Percentiles rank a stretch among this genome's conserved stretches.
Conservation (phyloP, 2,888 invertebrate species). For the Unio pictorum region DNA sequence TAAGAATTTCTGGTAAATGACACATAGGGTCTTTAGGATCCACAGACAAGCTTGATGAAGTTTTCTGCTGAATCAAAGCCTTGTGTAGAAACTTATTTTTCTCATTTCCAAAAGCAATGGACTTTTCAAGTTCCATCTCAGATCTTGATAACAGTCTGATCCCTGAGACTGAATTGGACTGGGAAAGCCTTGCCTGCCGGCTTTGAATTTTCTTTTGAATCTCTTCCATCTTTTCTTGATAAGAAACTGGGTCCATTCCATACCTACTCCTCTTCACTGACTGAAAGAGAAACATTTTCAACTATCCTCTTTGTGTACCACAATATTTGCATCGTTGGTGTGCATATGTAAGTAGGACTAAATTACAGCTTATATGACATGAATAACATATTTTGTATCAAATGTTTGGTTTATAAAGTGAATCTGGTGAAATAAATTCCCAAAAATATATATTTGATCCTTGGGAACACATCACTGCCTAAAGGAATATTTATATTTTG, state of each 20-base stretch:
- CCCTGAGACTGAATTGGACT: constrained; percentile 51
- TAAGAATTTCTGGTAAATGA: constrained; percentile 53
- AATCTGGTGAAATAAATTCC: too few relatives aligned
- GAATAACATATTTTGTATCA: too few relatives aligned
- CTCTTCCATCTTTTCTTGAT: constrained; percentile 37
- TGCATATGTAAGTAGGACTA: too few relatives aligned
- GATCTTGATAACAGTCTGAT: constrained; percentile 38
- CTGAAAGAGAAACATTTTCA: constrained; percentile 9
- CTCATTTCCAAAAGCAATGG: constrained; percentile 21
- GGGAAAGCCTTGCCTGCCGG: constrained; percentile 37
- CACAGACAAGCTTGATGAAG: constrained; percentile 8
- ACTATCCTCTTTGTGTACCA: too few relatives aligned
- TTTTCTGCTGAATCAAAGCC: constrained; percentile 37
- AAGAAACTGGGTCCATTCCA: constrained; percentile 34
- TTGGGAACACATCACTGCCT: too few relatives aligned
- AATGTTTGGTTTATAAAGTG: too few relatives aligned
- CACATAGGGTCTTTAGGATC: constrained; percentile 56
- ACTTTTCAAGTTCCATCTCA: constrained; percentile 61
- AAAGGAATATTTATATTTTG: too few relatives aligned
- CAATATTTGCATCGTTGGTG: too few relatives aligned
- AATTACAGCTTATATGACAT: too few relatives aligned
- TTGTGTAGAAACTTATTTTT: constrained; percentile 34
- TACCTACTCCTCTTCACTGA: constrained; percentile 22
- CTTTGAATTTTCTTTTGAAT: constrained; percentile 59
- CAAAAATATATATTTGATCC: too few relatives aligned